A percentile compares a stretch with the other conserved stretches of the same genome.
Evolutionary conservation across 2,797 vertebrate species (phyloP).

Genomic region (Poeciliopsis infans): DNA sequence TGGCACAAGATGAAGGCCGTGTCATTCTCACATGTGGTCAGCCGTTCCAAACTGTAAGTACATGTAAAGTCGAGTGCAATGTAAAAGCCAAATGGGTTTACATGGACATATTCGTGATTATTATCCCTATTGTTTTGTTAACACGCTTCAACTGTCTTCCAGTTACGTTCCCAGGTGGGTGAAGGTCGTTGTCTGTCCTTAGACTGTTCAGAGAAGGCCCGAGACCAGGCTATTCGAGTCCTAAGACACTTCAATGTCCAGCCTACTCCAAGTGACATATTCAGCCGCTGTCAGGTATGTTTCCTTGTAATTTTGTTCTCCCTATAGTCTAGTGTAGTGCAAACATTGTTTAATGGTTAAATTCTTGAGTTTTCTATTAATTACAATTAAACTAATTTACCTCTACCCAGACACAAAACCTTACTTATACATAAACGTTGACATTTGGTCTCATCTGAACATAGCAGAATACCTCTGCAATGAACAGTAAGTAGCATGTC

Average conservation of each 20-base stretch:
- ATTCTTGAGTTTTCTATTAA: not conserved
- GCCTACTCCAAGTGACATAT: constrained; percentile 80
- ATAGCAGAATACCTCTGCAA: not conserved
- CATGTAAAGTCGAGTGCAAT: constrained; percentile 5
- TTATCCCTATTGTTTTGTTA: not conserved
- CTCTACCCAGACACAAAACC: not conserved
- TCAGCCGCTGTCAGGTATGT: constrained; percentile 91
- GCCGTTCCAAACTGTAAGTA: constrained; percentile 86
- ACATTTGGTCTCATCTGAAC: not conserved
- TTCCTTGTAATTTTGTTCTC: not conserved
- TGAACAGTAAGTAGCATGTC: not conserved
- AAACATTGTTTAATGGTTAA: not conserved
- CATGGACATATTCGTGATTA: not conserved
- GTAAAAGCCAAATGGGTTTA: constrained; percentile 1
- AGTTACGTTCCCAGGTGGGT: constrained; percentile 88
- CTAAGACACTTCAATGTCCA: constrained; percentile 86
- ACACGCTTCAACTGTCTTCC: not conserved
- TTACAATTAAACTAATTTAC: not conserved
- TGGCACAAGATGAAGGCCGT: constrained; percentile 84
- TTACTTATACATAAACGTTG: not conserved
- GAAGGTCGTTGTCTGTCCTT: constrained; percentile 86
- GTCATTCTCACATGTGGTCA: constrained; percentile 89
- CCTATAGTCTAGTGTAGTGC: not conserved
- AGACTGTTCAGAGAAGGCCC: constrained; percentile 86
- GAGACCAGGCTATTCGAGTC: constrained; percentile 84